Evolutionary conservation across 2,113 vertebrate genomes (phyloP).

Genomic region (Redunca redunca): DNA sequence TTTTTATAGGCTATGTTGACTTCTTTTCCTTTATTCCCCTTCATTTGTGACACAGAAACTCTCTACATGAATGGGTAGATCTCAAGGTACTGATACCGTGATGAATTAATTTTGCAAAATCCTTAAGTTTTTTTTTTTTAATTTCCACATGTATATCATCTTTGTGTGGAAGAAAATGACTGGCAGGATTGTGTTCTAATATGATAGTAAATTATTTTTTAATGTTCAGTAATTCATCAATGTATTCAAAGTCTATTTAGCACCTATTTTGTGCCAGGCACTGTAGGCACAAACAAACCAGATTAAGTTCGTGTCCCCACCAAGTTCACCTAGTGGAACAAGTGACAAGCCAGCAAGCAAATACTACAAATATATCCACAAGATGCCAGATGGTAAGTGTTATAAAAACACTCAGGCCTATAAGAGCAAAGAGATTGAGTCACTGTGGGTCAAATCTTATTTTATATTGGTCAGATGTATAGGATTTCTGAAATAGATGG

Average conservation of each 20-base stretch:
- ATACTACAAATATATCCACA: background rate
- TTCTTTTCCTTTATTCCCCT: constrained; percentile 17
- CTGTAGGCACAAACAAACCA: background rate
- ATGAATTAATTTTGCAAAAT: background rate
- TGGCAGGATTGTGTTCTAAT: background rate
- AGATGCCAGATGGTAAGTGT: background rate
- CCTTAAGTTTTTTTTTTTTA: background rate
- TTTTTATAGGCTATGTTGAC: constrained; percentile 31
- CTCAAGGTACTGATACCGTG: background rate
- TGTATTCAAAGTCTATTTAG: background rate
- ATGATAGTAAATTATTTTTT: background rate
- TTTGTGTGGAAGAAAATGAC: background rate
- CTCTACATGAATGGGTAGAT: background rate
- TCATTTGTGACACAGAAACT: background rate
- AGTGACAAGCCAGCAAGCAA: background rate
- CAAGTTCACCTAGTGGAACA: background rate
- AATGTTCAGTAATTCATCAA: background rate
- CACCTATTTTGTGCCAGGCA: background rate
- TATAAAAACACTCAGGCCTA: background rate
- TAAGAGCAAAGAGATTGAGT: background rate
- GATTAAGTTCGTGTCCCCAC: background rate
- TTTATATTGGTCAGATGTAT: background rate
- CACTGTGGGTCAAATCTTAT: background rate
- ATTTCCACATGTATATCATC: background rate
- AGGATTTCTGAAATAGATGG: background rate